phyloP scores from a whole-genome alignment of 2,888 invertebrate genomes.

The Leptinotarsa tumamoca region DNA sequence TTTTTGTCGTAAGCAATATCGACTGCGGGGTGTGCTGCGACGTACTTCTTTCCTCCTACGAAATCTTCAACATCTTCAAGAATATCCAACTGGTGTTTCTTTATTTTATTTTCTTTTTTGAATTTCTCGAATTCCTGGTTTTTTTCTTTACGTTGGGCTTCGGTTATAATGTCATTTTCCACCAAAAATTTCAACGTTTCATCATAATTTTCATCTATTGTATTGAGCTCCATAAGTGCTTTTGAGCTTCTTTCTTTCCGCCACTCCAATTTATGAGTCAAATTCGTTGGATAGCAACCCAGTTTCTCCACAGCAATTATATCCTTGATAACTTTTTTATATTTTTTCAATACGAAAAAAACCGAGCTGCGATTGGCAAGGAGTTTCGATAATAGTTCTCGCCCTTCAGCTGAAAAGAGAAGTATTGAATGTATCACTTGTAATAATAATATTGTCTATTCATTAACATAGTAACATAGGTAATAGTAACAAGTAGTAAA shows the following conservation, averaged over 20 bases:
- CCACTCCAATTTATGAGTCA: neutral
- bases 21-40: neutral
- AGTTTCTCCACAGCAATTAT: neutral
- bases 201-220: neutral
- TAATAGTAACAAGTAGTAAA: too few species aligned
- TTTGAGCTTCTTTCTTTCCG: neutral
- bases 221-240: neutral
- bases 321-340: neutral
- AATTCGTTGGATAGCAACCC: neutral
- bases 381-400: neutral
- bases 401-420: constrained; percentile 1
- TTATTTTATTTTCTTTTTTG: too few species aligned
- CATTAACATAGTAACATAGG: too few species aligned
- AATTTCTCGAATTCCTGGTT: neutral
- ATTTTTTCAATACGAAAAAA: neutral
- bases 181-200: neutral
- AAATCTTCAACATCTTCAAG: neutral
- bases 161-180: neutral
- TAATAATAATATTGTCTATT: too few species aligned
- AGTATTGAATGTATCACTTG: neutral
- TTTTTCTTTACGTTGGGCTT: neutral
- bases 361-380: neutral
- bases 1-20: neutral
- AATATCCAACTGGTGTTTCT: neutral
- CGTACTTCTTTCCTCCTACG: neutral